Base-by-base conservation (phyloP, 2,113 vertebrate genomes). In the Carassius carassius region DNA sequence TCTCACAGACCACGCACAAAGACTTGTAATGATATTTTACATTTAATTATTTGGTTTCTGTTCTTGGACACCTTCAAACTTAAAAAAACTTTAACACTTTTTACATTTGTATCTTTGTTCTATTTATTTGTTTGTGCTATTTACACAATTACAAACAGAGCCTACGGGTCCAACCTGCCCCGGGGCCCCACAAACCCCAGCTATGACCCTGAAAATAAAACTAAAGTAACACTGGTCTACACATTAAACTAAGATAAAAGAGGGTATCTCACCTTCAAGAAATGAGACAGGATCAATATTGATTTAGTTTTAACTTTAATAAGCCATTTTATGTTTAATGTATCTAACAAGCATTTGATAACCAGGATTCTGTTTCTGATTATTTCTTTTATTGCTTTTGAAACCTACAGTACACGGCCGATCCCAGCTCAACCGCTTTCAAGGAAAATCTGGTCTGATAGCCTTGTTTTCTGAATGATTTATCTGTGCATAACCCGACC, bases 401-500 rank as follows among this genome's bases (percentile, higher is more conserved):
- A 35, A 35, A 69, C 16, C 29, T 19, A 35, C 29, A 29, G 29
- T 29, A 29, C 65, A 10, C 0, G 14, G 16, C 17, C 5, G 54
- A 35, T 21, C 25, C 19, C 29, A 17, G 10, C 47, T 19, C 12
- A 12, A 2, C 63, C 0, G 12, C 63, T n/a, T 25, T 70, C 79
- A 54, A 51, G 44, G 25, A n/a, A 54, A 49, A 69, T 32, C 29
- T 4, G 0, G 3, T 21, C 35, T 49, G 14, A 79, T 47, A 17
- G 29, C 63, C 25, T 70, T 82, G 65, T n/a, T 70, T 82, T 56
- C 35, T 69, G 44, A 82, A 82, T n/a, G 47, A 82, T 82, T 70
- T 7, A 47, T 80, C n/a, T 65, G 35, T 2, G 7, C 16, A 21
- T 65, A 23, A 69, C 29, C 80, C 17, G 4, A 29, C 23, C 58